Percentiles rank a stretch among this genome's conserved stretches.
phyloP scores from a whole-genome alignment of 2,113 vertebrate genomes.

The Neofelis nebulosa region DNA sequence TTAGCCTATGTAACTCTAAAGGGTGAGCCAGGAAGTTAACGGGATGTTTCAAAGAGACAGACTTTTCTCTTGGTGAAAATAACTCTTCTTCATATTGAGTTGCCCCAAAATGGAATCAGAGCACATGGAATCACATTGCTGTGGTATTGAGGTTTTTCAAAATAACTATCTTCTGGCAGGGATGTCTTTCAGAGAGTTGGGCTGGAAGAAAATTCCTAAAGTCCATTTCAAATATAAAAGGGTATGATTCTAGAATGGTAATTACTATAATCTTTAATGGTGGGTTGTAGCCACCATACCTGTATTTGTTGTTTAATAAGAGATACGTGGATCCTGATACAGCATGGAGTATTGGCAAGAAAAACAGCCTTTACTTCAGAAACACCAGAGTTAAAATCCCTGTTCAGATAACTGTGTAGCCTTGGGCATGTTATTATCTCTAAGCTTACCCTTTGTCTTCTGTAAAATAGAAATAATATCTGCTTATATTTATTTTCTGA shows the following conservation, averaged over 20 bases:
- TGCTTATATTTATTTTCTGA: background rate
- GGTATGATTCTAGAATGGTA: background rate
- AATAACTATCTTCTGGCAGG: background rate
- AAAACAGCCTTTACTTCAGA: background rate
- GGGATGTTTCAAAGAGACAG: background rate
- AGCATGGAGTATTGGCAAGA: background rate
- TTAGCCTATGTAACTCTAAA: background rate
- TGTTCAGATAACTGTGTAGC: background rate
- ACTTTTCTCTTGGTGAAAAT: background rate
- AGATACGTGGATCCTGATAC: background rate
- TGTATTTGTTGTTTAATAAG: background rate
- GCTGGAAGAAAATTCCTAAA: background rate
- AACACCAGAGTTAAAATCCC: background rate
- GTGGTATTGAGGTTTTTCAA: background rate
- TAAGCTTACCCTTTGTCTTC: background rate
- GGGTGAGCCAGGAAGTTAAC: background rate
- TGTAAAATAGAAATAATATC: background rate
- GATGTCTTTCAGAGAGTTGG: background rate
- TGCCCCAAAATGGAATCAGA: background rate
- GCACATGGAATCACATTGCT: background rate
- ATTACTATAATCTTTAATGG: background rate
- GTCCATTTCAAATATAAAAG: background rate
- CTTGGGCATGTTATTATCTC: background rate
- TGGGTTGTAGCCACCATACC: background rate
- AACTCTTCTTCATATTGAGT: background rate